A percentile compares a stretch with the other conserved stretches of the same genome.
phyloP scores from a whole-genome alignment of 2,888 invertebrate species.

The Ecdyonurus torrentis region DNA sequence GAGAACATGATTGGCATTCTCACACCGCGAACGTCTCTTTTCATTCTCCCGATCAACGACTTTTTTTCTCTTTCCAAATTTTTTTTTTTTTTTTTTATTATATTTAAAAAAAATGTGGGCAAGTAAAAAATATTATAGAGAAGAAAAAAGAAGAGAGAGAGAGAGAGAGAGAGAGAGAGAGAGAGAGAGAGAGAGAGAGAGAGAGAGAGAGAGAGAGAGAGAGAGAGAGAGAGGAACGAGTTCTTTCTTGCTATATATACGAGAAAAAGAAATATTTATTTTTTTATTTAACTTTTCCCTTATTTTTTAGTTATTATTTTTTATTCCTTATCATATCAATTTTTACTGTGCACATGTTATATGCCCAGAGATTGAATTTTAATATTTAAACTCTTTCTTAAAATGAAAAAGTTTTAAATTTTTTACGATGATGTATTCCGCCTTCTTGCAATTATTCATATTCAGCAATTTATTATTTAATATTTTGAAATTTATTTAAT shows the following conservation, averaged over 20 bases:
- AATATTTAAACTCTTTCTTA: slow-evolving; percentile 1
- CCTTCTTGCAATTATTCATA: too few species aligned
- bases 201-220: too few species aligned
- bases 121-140: too few species aligned
- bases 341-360: not conserved
- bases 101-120: too few species aligned
- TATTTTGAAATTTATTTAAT: too few species aligned
- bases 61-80: not conserved
- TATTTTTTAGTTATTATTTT: not conserved
- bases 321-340: not conserved
- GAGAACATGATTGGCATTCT: slow-evolving; percentile 1
- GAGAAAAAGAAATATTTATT: too few species aligned
- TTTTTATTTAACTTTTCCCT: not conserved
- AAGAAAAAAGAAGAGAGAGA: too few species aligned
- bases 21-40: not conserved
- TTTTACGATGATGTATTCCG: not conserved
- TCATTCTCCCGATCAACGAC: not conserved
- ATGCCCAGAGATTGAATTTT: not conserved
- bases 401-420: not conserved
- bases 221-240: too few species aligned
- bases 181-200: too few species aligned
- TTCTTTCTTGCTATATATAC: too few species aligned
- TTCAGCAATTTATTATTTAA: too few species aligned
- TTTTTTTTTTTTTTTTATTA: not conserved
- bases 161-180: too few species aligned